Evolutionary conservation across 2,797 vertebrate genomes (phyloP), one percentile per base, ranked within the genome.

Genomic region (Periophthalmus magnuspinnatus): DNA sequence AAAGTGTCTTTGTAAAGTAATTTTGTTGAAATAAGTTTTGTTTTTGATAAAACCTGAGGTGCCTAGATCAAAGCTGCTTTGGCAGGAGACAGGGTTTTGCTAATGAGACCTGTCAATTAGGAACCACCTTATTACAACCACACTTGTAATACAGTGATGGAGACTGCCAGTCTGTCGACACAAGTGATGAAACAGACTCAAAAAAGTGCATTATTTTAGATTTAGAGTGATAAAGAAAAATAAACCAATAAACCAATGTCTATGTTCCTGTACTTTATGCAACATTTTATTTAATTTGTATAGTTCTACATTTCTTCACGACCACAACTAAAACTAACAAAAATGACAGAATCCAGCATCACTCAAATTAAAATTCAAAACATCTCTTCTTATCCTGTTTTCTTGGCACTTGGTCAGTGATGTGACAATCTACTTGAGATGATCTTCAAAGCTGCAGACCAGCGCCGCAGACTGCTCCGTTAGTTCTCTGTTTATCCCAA

Each of bases 391-490:
- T 1, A 2, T 52, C 28, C 50, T 52, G 2, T 59, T 59, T 59
- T 59, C 6, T 57, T 24, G 6, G 63, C 14, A 34, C 32, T 17
- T 3, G 22, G 22, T 0, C 34, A 61, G 9, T 59, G 17, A 38
- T 62, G n/a, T 59, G 11, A 13, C 34, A 11, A 21, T n/a, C 34
- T 41, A 8, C 36, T 17, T 0, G 57, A 36, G 72, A 84, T 24
- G 75, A 79, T 71, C 66, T 78, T 21, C 68, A 52, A 62, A 68
- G 74, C 78, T 75, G 75, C 74, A 81, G 75, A 82, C 63, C 65
- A 54, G 59, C 9, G 60, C 50, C 33, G 71, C 61, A 84, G 70
- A 78, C 68, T 54, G 3, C 21, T 71, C 69, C 71, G 70, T 65
- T 75, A 47, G 72, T 75, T 67, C 72, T 65, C 68, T 52, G 63